phyloP scores from a whole-genome alignment of 2,888 invertebrate genomes.

The Dioctria rufipes region DNA sequence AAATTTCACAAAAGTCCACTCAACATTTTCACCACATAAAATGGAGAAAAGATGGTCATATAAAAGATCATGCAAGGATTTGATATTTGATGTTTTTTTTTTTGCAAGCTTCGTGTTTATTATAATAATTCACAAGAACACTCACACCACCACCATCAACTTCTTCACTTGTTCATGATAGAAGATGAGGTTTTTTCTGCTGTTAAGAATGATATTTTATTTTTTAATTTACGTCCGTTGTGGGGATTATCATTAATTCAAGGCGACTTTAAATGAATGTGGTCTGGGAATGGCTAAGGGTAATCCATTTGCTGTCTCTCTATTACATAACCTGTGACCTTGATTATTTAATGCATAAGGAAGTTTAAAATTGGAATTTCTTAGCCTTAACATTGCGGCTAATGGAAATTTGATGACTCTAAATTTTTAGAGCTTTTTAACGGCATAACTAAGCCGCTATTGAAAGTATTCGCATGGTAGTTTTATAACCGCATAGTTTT shows the following conservation, averaged over 20 bases:
- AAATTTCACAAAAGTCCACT: not conserved
- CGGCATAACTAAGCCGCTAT: too few relatives aligned
- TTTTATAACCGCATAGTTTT: too few relatives aligned
- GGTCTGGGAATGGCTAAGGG: not conserved
- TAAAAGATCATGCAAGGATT: not conserved
- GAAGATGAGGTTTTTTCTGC: not conserved
- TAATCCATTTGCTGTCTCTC: not conserved
- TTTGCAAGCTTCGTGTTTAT: not conserved
- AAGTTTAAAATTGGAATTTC: too few relatives aligned
- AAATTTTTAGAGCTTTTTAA: too few relatives aligned
- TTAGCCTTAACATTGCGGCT: not conserved
- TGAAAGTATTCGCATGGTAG: too few relatives aligned
- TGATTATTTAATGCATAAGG: too few relatives aligned
- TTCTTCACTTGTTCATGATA: too few relatives aligned
- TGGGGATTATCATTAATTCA: conserved; percentile 19
- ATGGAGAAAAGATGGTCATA: too few relatives aligned
- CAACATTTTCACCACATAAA: too few relatives aligned
- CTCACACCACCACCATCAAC: not conserved
- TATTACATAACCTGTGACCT: too few relatives aligned
- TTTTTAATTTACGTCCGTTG: conserved; percentile 14
- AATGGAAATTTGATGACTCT: not conserved
- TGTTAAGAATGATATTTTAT: not conserved
- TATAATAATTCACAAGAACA: not conserved
- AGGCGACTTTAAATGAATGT: not conserved
- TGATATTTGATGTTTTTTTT: not conserved